Percentiles rank a stretch among this genome's conserved stretches.
phyloP scores from a whole-genome alignment of 2,888 invertebrate species.

The Lomographa bimaculata region DNA sequence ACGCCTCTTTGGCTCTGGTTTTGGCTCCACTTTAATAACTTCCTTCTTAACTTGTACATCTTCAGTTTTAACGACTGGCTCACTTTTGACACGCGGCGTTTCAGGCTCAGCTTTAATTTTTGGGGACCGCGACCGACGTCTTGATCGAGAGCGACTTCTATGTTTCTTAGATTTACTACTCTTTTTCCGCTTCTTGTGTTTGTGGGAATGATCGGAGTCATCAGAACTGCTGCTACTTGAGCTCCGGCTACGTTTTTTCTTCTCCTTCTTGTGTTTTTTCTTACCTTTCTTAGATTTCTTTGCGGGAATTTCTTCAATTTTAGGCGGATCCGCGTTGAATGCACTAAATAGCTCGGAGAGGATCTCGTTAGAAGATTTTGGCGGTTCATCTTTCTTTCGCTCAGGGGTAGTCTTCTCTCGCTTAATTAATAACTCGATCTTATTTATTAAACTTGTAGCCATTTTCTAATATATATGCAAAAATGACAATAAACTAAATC shows the following conservation, averaged over 20 bases:
- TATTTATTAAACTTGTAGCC: conserved; percentile 71
- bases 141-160: conserved; percentile 37
- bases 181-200: conserved; percentile 84
- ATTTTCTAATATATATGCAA: conserved; percentile 10
- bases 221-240: conserved; percentile 69
- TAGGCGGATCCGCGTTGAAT: conserved; percentile 89
- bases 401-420: conserved; percentile 75
- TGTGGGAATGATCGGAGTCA: conserved; percentile 76
- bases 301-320: conserved; percentile 66
- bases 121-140: conserved; percentile 51
- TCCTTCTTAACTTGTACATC: conserved; percentile 13
- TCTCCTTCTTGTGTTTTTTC: conserved; percentile 86
- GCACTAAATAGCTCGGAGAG: conserved; percentile 91
- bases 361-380: conserved; percentile 91
- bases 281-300: conserved; percentile 81
- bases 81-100: conserved; percentile 39
- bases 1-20: conserved; percentile 38
- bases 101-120: conserved; percentile 49
- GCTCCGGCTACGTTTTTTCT: conserved; percentile 72
- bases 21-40: conserved; percentile 38
- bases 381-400: conserved; percentile 66
- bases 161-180: conserved; percentile 66
- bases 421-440: conserved; percentile 73
- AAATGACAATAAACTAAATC: background rate
- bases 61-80: conserved; percentile 20